These are phyloP conservation scores for Lerista edwardsae DNA, from an alignment of 2,797 vertebrate species.

Conservation along the genomic window DNA sequence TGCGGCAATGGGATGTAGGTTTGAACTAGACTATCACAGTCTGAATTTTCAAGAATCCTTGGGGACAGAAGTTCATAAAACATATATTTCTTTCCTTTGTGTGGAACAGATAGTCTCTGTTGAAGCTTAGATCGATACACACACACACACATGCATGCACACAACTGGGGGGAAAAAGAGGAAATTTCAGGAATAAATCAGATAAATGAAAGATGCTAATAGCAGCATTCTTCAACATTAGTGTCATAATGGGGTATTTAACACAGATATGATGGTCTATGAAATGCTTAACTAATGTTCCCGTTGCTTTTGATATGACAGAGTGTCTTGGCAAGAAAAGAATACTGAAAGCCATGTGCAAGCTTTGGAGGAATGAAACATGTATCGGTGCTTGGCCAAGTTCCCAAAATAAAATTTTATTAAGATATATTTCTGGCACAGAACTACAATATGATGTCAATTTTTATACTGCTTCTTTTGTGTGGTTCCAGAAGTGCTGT, in stretches of 20 bases:
- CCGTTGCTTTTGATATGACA: neutral
- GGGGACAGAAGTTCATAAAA: slow-evolving; percentile 17
- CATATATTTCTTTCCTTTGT: neutral
- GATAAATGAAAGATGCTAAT: neutral
- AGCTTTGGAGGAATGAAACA: neutral
- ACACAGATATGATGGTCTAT: neutral
- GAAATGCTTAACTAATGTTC: slow-evolving; percentile 6
- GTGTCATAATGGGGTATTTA: neutral
- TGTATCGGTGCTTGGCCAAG: neutral
- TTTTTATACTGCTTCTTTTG: neutral
- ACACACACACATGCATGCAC: neutral
- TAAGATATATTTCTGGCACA: neutral
- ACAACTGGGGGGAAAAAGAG: neutral
- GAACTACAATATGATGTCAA: neutral
- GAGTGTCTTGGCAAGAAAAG: neutral
- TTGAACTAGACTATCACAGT: slow-evolving; percentile 16
- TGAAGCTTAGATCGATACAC: neutral
- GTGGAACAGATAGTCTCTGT: neutral
- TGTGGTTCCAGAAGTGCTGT: neutral
- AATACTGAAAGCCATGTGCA: neutral
- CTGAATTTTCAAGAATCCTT: slow-evolving; percentile 20
- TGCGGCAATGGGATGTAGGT: slow-evolving; percentile 54
- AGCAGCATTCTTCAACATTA: too few relatives aligned
- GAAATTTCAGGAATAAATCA: neutral
- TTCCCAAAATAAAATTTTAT: neutral